Conservation (phyloP, 2,113 vertebrate genomes). For the Glareola pratincola region DNA sequence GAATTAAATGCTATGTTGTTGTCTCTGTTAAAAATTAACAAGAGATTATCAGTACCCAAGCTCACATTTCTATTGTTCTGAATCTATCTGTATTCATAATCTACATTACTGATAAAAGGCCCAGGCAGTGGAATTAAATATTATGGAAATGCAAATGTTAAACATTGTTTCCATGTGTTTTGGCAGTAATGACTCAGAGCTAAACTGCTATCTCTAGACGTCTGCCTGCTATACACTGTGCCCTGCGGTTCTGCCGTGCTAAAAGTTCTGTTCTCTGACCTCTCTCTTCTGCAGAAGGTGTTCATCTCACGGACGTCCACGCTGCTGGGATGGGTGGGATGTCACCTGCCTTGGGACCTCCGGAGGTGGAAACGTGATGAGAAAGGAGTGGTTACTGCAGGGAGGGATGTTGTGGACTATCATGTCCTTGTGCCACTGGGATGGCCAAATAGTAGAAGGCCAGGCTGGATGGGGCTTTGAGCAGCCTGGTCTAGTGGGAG, state of each 20-base stretch:
- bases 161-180: constrained; percentile 23
- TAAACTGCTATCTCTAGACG: background rate
- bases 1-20: background rate
- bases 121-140: constrained; percentile 7
- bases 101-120: constrained; percentile 1
- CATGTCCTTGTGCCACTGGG: background rate
- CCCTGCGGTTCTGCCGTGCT: background rate
- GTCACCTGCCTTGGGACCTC: background rate
- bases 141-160: background rate
- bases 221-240: background rate
- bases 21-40: constrained; percentile 6
- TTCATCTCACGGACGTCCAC: fast-evolving
- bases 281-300: background rate
- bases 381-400: background rate
- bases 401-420: background rate
- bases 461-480: background rate
- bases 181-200: constrained; percentile 15
- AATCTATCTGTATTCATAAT: background rate
- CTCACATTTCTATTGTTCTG: background rate
- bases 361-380: background rate
- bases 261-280: background rate
- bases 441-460: background rate
- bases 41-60: background rate
- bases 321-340: background rate
- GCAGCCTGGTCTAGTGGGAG: background rate